Conservation (phyloP, 2,113 vertebrate genomes). For the Ceyx cyanopectus region DNA sequence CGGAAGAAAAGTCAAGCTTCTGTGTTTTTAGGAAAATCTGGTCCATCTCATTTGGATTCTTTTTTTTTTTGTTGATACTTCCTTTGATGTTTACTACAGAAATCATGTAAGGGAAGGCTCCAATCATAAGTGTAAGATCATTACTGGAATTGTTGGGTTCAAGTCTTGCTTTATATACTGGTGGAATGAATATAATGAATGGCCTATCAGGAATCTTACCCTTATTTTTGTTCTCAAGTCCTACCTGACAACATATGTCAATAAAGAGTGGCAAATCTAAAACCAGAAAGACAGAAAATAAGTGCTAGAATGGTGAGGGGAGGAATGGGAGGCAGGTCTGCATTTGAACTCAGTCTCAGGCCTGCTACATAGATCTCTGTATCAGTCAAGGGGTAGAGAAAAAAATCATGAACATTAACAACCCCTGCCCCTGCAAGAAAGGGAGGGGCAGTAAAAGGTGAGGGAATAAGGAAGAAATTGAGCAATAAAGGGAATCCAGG, state of each 20-base stretch:
- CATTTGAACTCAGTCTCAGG: neutral
- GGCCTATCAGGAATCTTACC: neutral
- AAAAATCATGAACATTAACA: neutral
- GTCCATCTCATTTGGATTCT: neutral
- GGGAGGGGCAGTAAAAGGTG: neutral
- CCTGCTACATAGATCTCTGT: neutral
- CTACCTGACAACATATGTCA: neutral
- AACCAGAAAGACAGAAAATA: neutral
- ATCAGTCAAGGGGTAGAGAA: no score
- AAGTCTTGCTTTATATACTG: neutral
- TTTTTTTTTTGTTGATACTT: neutral
- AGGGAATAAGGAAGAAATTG: neutral
- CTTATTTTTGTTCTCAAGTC: neutral
- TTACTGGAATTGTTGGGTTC: neutral
- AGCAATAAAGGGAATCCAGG: neutral
- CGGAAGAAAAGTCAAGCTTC: neutral
- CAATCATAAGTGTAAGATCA: accelerated
- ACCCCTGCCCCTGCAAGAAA: neutral
- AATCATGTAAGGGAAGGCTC: neutral
- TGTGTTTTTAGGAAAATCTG: neutral
- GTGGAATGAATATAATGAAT: accelerated
- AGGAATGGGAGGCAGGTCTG: neutral
- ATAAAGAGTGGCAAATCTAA: neutral
- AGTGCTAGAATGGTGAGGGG: neutral
- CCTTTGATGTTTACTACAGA: neutral